Percentiles rank a stretch among this genome's conserved stretches.
These are phyloP conservation scores for Chloroclystis v-ata DNA, from an alignment of 2,888 invertebrate genomes.

Conservation along the genomic window DNA sequence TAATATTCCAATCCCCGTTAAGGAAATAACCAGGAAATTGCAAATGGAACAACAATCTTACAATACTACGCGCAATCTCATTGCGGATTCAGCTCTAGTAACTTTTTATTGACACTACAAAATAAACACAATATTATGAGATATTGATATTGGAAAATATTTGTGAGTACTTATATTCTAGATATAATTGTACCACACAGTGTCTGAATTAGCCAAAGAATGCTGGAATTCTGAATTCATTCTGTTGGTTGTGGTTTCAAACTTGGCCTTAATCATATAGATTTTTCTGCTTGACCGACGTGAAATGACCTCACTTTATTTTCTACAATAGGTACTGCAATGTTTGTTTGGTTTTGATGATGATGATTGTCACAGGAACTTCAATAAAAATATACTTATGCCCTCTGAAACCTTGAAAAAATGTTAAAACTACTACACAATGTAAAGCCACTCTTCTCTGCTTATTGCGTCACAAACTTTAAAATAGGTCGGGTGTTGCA, in stretches of 20 bases:
- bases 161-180: too few species aligned
- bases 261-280: too few species aligned
- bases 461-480: conserved; percentile 29
- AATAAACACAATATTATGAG: conserved; percentile 16
- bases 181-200: too few species aligned
- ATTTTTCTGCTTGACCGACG: too few species aligned
- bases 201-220: too few species aligned
- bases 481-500: conserved; percentile 32
- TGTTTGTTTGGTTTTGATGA: too few species aligned
- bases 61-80: conserved; percentile 18
- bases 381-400: too few species aligned
- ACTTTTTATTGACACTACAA: conserved; percentile 16
- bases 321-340: too few species aligned
- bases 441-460: neutral
- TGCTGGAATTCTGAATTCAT: too few species aligned
- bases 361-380: too few species aligned
- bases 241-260: too few species aligned
- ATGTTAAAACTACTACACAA: neutral
- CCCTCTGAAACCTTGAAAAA: neutral
- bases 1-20: conserved; percentile 7
- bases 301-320: too few species aligned
- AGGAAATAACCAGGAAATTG: conserved; percentile 26
- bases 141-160: neutral
- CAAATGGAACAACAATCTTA: conserved; percentile 19
- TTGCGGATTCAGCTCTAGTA: conserved; percentile 13